Evolutionary conservation across 2,113 vertebrate genomes (phyloP).

Genomic region (Centropristis striata): DNA sequence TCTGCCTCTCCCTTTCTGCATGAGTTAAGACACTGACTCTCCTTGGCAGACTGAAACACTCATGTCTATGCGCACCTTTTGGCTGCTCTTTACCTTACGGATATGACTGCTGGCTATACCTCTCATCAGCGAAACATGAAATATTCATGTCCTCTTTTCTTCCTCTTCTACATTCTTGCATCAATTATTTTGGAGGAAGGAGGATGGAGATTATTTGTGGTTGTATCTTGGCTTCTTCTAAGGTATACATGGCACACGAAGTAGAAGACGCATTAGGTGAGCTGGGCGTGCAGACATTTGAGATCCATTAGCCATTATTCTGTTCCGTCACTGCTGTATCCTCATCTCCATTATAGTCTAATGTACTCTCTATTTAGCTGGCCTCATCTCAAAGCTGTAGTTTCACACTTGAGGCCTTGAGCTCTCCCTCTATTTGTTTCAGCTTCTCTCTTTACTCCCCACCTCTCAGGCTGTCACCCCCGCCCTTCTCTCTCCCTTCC

Average conservation of each 20-base stretch:
- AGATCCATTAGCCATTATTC: constrained; percentile 69
- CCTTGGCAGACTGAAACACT: constrained; percentile 54
- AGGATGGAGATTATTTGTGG: constrained; percentile 20
- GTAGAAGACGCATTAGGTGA: constrained; percentile 53
- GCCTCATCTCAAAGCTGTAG: constrained; percentile 34
- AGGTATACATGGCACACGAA: constrained; percentile 38
- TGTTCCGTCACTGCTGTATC: constrained; percentile 36
- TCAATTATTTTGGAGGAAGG: constrained; percentile 54
- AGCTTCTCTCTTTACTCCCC: constrained; percentile 16
- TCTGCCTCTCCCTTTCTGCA: constrained; percentile 68
- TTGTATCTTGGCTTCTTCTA: constrained; percentile 30
- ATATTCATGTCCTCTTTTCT: constrained; percentile 69
- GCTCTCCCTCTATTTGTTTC: constrained; percentile 35
- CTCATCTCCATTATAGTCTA: constrained; percentile 54
- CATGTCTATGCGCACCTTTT: constrained; percentile 58
- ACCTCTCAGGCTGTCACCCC: constrained; percentile 12
- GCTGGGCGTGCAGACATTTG: constrained; percentile 54
- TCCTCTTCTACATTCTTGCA: constrained; percentile 55
- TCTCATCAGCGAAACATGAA: constrained; percentile 62
- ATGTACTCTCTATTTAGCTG: constrained; percentile 56
- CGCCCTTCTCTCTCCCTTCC: not conserved
- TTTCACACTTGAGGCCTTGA: constrained; percentile 55
- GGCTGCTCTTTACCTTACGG: constrained; percentile 57
- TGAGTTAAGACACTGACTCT: constrained; percentile 63
- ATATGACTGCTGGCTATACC: constrained; percentile 61